phyloP scores from a whole-genome alignment of 1,140 invertebrate genomes.

The Caenorhabditis remanei region DNA sequence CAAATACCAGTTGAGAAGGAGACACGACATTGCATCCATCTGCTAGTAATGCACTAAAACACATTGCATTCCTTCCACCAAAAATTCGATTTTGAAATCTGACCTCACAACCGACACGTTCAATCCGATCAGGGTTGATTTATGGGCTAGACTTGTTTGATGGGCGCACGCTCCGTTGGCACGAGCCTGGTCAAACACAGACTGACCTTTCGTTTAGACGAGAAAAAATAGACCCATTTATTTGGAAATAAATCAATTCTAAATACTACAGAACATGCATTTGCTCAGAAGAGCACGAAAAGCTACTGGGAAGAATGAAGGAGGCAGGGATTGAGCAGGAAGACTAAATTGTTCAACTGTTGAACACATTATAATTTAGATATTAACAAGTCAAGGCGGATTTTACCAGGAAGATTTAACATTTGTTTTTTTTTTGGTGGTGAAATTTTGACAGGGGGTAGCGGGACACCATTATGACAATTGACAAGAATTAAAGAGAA shows the following conservation, averaged over 20 bases:
- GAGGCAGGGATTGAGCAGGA: too few species aligned
- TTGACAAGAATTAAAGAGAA: too few species aligned
- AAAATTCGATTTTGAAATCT: conserved; percentile 34
- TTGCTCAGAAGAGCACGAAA: background rate
- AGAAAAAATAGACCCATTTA: conserved; percentile 1
- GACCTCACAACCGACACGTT: conserved; percentile 27
- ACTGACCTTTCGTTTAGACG: background rate
- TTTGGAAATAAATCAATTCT: background rate
- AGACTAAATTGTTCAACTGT: too few species aligned
- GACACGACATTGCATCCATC: background rate
- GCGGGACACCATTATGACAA: too few species aligned
- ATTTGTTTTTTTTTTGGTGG: too few species aligned
- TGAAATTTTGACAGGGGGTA: too few species aligned
- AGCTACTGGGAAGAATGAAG: background rate
- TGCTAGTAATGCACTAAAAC: conserved; percentile 27
- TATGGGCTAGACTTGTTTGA: conserved; percentile 18
- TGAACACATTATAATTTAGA: too few species aligned
- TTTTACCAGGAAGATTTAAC: too few species aligned
- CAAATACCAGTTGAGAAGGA: background rate
- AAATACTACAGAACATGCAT: background rate
- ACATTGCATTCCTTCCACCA: background rate
- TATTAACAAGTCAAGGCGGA: too few species aligned
- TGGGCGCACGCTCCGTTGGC: conserved; percentile 12
- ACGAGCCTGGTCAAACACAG: conserved; percentile 6
- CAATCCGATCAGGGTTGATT: conserved; percentile 31